Percentiles rank a stretch among this genome's conserved stretches.
phyloP scores from a whole-genome alignment of 1,140 invertebrate species.

The Temnothorax curvispinosus region DNA sequence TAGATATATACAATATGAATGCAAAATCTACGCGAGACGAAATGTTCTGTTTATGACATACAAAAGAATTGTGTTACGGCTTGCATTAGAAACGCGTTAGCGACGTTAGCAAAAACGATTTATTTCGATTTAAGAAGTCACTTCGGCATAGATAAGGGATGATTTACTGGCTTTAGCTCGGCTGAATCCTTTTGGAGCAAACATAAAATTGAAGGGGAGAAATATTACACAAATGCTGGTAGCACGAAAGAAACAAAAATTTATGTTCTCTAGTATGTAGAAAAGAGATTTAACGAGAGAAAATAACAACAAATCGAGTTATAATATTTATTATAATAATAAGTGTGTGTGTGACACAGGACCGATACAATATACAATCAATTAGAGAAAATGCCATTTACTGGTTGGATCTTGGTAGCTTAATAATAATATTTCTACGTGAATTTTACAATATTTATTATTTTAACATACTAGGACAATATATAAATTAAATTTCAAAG shows the following conservation, averaged over 20 bases:
- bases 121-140: constrained; percentile 30
- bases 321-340: background rate
- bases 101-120: constrained; percentile 34
- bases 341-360: too few species aligned
- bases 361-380: too few species aligned
- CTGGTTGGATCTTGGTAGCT: too few species aligned
- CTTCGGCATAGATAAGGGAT: constrained; percentile 47
- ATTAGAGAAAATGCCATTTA: too few species aligned
- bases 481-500: background rate
- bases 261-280: background rate
- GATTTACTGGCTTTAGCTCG: constrained; percentile 24
- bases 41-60: background rate
- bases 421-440: too few species aligned
- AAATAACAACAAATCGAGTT: too few species aligned
- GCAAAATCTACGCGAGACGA: background rate
- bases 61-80: background rate
- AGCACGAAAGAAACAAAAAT: background rate
- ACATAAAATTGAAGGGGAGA: background rate
- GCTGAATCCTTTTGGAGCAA: constrained; percentile 18
- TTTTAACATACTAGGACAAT: background rate
- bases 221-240: constrained; percentile 16
- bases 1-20: background rate
- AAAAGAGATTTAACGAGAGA: background rate
- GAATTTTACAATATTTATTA: background rate
- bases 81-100: constrained; percentile 24